A percentile compares a stretch with the other conserved stretches of the same genome.
phyloP scores from a whole-genome alignment of 2,113 vertebrate species.

The Dasyornis broadbenti region DNA sequence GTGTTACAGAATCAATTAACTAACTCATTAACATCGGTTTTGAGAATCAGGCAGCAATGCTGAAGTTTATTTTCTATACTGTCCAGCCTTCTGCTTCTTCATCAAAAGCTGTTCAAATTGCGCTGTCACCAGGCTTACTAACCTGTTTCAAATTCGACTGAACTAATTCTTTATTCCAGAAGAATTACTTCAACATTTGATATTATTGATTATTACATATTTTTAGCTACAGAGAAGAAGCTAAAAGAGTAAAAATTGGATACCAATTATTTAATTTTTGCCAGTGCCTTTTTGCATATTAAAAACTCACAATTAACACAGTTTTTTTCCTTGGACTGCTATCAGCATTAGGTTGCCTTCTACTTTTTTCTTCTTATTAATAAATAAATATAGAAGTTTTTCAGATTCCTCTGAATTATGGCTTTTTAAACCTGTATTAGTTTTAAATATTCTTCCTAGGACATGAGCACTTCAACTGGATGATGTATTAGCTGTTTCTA shows the following conservation, averaged over 20 bases:
- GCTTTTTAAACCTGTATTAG: background rate
- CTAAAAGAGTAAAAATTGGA: background rate
- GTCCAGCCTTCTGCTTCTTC: background rate
- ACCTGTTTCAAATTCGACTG: slow-evolving; percentile 81
- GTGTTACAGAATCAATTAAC: background rate
- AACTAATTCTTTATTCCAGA: slow-evolving; percentile 62
- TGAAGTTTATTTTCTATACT: background rate
- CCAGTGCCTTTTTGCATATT: background rate
- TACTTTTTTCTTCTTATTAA: background rate
- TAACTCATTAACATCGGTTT: background rate
- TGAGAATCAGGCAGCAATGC: background rate
- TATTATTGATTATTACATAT: background rate
- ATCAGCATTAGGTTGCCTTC: background rate
- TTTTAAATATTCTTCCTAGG: background rate
- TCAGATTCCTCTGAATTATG: background rate
- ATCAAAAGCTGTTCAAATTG: background rate
- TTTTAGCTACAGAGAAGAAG: background rate
- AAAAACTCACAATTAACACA: background rate
- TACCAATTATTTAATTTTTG: background rate
- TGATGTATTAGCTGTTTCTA: background rate
- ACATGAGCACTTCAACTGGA: background rate
- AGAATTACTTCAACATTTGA: slow-evolving; percentile 73
- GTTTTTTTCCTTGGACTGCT: background rate
- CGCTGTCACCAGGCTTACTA: background rate
- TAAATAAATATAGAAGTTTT: background rate